Conservation (phyloP, 2,113 vertebrate species). For the Paradoxurus hermaphroditus region DNA sequence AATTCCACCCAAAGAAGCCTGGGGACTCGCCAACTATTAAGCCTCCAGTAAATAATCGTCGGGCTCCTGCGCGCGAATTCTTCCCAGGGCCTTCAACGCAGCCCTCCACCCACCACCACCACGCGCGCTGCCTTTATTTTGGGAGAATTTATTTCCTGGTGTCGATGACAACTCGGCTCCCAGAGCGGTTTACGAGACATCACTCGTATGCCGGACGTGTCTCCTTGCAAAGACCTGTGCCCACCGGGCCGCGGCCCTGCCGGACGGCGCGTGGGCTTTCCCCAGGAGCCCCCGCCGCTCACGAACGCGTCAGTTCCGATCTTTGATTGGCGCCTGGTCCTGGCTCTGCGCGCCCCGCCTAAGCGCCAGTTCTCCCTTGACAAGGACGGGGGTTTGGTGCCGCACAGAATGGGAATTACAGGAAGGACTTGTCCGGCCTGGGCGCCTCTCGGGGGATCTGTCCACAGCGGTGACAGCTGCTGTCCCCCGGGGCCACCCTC, state of each 20-base stretch:
- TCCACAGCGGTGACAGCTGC: neutral
- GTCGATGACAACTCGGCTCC: neutral
- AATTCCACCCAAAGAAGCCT: slow-evolving; percentile 52
- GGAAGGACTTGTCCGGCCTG: slow-evolving; percentile 65
- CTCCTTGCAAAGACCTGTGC: neutral
- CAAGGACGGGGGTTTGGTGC: slow-evolving; percentile 52
- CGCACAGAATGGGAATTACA: slow-evolving; percentile 35
- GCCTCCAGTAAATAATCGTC: slow-evolving; percentile 45
- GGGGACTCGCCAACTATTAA: slow-evolving; percentile 46
- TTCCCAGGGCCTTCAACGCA: neutral
- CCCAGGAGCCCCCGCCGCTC: fast-evolving
- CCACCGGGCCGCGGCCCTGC: neutral
- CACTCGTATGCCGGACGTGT: fast-evolving
- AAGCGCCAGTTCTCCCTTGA: neutral
- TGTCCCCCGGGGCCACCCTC: fast-evolving
- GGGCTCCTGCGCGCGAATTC: slow-evolving; percentile 49
- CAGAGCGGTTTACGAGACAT: neutral
- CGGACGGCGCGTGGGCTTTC: neutral
- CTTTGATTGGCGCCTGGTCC: neutral
- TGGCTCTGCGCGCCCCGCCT: neutral
- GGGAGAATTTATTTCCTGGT: neutral
- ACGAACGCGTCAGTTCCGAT: fast-evolving
- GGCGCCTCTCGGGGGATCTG: slow-evolving; percentile 41
- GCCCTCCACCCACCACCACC: neutral
- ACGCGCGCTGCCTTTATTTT: neutral